These are phyloP conservation scores for Drosophila dunni DNA, from an alignment of 1,140 invertebrate species.

Conservation along the genomic window DNA sequence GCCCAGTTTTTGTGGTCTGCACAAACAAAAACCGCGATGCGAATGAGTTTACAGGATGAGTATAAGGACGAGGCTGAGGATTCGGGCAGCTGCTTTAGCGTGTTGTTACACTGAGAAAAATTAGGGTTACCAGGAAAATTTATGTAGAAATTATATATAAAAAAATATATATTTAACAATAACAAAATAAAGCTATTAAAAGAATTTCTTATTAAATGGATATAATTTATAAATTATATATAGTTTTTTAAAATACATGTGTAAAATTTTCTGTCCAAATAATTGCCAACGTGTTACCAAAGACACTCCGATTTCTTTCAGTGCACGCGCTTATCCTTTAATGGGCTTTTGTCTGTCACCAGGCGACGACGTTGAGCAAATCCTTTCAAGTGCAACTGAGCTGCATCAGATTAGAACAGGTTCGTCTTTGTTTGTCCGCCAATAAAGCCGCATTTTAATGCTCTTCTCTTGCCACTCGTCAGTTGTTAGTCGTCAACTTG, in stretches of 20 bases:
- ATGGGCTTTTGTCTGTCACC: constrained; percentile 73
- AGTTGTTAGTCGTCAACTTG: too few relatives aligned
- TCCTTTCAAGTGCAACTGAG: constrained; percentile 80
- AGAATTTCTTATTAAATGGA: too few relatives aligned
- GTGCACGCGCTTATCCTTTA: constrained; percentile 68
- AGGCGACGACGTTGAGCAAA: constrained; percentile 50
- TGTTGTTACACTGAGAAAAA: constrained; percentile 15
- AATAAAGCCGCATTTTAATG: constrained; percentile 72
- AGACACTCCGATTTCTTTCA: background rate
- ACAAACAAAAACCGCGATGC: constrained; percentile 54
- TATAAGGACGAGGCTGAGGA: constrained; percentile 25
- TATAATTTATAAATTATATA: background rate
- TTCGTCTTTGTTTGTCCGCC: constrained; percentile 63
- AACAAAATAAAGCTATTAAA: too few relatives aligned
- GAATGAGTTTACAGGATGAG: constrained; percentile 31
- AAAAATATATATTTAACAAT: too few relatives aligned
- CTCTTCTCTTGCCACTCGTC: constrained; percentile 10
- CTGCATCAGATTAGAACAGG: constrained; percentile 83
- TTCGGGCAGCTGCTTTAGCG: constrained; percentile 50
- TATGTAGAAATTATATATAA: too few relatives aligned
- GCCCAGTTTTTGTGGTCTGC: constrained; percentile 61
- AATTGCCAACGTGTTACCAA: too few relatives aligned
- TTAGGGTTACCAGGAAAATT: too few relatives aligned
- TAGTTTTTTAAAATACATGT: too few relatives aligned
- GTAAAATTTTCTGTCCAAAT: too few relatives aligned